Percentiles rank a stretch among this genome's conserved stretches.
Conservation (phyloP, 2,888 invertebrate species). For the Drosophila nr. fundita region DNA sequence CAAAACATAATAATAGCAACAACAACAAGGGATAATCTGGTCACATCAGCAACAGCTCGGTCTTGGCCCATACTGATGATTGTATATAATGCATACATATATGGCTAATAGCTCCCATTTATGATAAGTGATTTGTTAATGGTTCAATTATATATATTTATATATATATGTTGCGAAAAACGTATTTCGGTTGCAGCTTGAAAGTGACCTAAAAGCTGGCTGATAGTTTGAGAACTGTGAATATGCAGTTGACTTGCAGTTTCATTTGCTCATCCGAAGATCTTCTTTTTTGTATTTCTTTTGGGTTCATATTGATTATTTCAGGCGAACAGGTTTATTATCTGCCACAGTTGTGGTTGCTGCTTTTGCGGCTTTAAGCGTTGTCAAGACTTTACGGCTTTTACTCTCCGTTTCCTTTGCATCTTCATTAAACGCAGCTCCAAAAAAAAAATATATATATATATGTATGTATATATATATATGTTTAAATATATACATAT, state of each 20-base stretch:
- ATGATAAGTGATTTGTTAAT: conserved; percentile 27
- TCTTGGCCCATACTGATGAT: conserved; percentile 8
- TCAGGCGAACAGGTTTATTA: conserved; percentile 64
- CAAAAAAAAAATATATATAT: conserved; percentile 7
- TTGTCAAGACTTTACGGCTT: conserved; percentile 65
- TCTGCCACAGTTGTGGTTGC: conserved; percentile 16
- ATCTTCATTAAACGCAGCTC: conserved; percentile 69
- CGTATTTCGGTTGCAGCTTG: not conserved
- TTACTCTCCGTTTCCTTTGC: conserved; percentile 70
- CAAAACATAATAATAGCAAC: conserved; percentile 44
- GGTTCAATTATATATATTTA: not conserved
- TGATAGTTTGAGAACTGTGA: conserved; percentile 11
- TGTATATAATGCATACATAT: not conserved
- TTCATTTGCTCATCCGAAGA: conserved; percentile 15
- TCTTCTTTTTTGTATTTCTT: conserved; percentile 16
- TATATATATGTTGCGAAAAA: not conserved
- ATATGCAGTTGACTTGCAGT: conserved; percentile 27
- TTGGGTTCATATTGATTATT: conserved; percentile 51
- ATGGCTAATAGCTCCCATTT: conserved; percentile 33
- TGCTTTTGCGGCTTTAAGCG: conserved; percentile 53
- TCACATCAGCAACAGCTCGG: not conserved
- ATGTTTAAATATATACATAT: conserved; percentile 8
- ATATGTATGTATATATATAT: conserved; percentile 5
- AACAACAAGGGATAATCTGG: conserved; percentile 37
- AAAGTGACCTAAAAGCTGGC: conserved; percentile 7